A percentile compares a stretch with the other conserved stretches of the same genome.
These are phyloP conservation scores for Helleia helle DNA, from an alignment of 2,888 invertebrate genomes.

Conservation along the genomic window DNA sequence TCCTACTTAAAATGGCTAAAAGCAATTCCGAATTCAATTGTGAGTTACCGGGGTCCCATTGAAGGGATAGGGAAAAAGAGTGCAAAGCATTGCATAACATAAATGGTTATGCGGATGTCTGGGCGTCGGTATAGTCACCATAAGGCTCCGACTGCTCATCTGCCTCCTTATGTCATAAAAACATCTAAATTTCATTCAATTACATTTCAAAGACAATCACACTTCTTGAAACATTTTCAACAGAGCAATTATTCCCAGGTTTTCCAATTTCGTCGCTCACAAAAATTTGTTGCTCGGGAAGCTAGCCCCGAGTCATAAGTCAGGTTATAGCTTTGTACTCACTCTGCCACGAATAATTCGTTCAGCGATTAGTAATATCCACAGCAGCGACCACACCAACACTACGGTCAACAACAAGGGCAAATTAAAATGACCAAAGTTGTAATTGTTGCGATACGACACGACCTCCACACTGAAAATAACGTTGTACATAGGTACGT, in stretches of 20 bases:
- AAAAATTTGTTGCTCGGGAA: too few species aligned
- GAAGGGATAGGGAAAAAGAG: too few species aligned
- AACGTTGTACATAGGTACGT: slow-evolving; percentile 5
- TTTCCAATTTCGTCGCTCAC: background rate
- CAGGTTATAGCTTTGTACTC: slow-evolving; percentile 18
- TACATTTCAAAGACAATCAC: too few species aligned
- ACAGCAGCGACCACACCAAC: slow-evolving; percentile 39
- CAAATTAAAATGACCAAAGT: slow-evolving; percentile 33
- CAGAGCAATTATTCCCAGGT: background rate
- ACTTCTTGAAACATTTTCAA: background rate
- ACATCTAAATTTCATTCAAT: too few species aligned
- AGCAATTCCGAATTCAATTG: background rate
- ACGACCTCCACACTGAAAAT: slow-evolving; percentile 45
- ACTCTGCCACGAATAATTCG: slow-evolving; percentile 39
- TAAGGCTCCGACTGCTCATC: too few species aligned
- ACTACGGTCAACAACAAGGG: slow-evolving; percentile 30
- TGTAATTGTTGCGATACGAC: slow-evolving; percentile 31
- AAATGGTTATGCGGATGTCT: too few species aligned
- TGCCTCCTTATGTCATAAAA: too few species aligned
- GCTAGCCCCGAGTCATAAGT: too few species aligned
- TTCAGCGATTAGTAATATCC: slow-evolving; percentile 43
- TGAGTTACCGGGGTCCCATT: too few species aligned
- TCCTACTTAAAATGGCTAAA: background rate
- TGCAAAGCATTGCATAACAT: too few species aligned
- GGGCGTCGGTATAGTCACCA: too few species aligned